Evolutionary conservation across 1,140 invertebrate species (phyloP).

Genomic region (Bombus vancouverensis): DNA sequence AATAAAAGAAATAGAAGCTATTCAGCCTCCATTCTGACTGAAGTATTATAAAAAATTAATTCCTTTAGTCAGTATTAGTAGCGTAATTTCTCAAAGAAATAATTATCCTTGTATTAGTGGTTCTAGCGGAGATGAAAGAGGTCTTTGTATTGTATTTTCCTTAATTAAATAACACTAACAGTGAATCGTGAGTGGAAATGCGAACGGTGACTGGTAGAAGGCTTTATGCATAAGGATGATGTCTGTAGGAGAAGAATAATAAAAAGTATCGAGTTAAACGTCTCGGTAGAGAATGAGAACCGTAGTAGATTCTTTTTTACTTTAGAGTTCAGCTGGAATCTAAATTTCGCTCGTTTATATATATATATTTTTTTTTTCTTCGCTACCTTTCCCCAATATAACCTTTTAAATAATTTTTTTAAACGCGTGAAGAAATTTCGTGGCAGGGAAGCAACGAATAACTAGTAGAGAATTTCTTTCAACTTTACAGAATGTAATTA

Average conservation of each 20-base stretch:
- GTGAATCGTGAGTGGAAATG: slow-evolving; percentile 26
- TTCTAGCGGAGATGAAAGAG: not conserved
- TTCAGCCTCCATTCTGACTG: not conserved
- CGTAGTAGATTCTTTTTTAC: too few relatives aligned
- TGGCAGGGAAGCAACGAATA: slow-evolving; percentile 8
- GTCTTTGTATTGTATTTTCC: not conserved
- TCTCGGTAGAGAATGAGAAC: too few relatives aligned
- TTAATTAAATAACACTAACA: slow-evolving; percentile 37
- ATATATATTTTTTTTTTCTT: not conserved
- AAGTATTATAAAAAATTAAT: not conserved
- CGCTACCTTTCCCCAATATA: not conserved
- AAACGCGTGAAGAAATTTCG: not conserved
- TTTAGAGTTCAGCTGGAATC: slow-evolving; percentile 31
- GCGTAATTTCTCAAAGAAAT: not conserved
- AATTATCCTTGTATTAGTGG: not conserved
- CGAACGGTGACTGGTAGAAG: slow-evolving; percentile 27
- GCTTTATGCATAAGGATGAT: slow-evolving; percentile 22
- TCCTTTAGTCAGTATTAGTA: not conserved
- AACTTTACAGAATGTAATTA: slow-evolving; percentile 51
- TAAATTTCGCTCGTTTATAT: not conserved
- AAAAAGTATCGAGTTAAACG: slow-evolving; percentile 58
- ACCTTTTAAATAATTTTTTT: not conserved
- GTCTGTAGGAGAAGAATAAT: slow-evolving; percentile 50
- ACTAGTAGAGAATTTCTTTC: slow-evolving; percentile 40
- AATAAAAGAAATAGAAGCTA: slow-evolving; percentile 14